Conservation (phyloP, 2,113 vertebrate genomes). For the Candoia aspera region DNA sequence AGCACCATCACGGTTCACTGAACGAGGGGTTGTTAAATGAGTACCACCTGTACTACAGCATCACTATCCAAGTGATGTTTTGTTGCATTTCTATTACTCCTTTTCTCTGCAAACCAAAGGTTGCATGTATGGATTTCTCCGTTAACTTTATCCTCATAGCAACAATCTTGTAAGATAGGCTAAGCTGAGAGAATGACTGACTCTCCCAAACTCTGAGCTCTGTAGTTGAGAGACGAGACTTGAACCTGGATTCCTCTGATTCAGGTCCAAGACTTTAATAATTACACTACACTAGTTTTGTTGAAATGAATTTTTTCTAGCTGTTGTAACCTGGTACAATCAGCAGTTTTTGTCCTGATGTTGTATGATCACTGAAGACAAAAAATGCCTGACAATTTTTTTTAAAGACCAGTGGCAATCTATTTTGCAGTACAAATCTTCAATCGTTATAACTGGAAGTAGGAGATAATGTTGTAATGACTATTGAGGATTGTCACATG, state of each 20-base stretch:
- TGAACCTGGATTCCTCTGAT: neutral
- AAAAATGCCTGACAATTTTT: neutral
- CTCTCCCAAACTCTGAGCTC: neutral
- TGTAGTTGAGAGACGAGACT: neutral
- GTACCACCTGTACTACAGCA: neutral
- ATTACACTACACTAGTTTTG: neutral
- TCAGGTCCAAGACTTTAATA: neutral
- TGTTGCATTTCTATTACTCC: neutral
- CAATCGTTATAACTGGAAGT: neutral
- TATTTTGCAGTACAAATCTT: neutral
- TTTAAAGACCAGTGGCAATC: neutral
- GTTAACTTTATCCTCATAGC: neutral
- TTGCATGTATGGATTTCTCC: neutral
- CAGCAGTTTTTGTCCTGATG: neutral
- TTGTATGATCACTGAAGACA: neutral
- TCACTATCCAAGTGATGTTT: neutral
- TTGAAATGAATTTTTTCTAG: neutral
- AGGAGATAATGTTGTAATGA: neutral
- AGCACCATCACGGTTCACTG: neutral
- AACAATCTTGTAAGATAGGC: neutral
- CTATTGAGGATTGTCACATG: neutral
- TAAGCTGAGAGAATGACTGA: neutral
- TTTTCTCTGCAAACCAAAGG: neutral
- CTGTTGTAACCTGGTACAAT: neutral
- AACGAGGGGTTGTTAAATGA: neutral